These are phyloP conservation scores for Hartigia nigra DNA, from an alignment of 2,888 invertebrate genomes.

Conservation along the genomic window DNA sequence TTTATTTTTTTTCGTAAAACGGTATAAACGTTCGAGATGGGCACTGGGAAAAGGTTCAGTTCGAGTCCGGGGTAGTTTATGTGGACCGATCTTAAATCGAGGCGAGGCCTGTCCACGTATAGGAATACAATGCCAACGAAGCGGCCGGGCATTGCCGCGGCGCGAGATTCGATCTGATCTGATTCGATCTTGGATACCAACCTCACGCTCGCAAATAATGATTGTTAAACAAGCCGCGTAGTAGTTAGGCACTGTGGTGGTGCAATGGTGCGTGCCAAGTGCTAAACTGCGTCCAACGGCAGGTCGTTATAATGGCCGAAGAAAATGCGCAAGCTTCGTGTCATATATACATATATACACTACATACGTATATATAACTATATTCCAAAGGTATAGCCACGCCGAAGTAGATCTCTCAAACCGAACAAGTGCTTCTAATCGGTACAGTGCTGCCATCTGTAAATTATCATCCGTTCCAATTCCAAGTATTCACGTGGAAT, in stretches of 20 bases:
- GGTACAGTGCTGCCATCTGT: not conserved
- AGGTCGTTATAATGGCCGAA: slow-evolving; percentile 52
- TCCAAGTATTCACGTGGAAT: not conserved
- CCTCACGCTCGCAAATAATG: slow-evolving; percentile 56
- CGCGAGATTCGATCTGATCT: slow-evolving; percentile 49
- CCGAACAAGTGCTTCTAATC: not conserved
- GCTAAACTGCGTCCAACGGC: slow-evolving; percentile 42
- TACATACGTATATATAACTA: not conserved
- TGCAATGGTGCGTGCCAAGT: slow-evolving; percentile 48
- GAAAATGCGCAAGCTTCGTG: slow-evolving; percentile 33
- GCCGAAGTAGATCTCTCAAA: not conserved
- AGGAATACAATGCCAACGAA: slow-evolving; percentile 34
- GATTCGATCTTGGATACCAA: slow-evolving; percentile 41
- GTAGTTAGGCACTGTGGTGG: slow-evolving; percentile 30
- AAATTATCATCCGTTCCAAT: not conserved
- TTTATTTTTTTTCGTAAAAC: not conserved
- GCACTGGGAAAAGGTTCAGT: not conserved
- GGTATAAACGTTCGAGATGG: not conserved
- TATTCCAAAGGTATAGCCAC: not conserved
- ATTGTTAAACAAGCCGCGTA: slow-evolving; percentile 56
- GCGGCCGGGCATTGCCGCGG: slow-evolving; percentile 29
- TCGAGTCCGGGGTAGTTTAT: slow-evolving; percentile 26
- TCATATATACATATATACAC: slow-evolving; percentile 5
- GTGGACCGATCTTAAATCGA: slow-evolving; percentile 30
- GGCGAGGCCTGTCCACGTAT: slow-evolving; percentile 21